phyloP scores from a whole-genome alignment of 2,888 invertebrate genomes.

The Epinotia bilunana region DNA sequence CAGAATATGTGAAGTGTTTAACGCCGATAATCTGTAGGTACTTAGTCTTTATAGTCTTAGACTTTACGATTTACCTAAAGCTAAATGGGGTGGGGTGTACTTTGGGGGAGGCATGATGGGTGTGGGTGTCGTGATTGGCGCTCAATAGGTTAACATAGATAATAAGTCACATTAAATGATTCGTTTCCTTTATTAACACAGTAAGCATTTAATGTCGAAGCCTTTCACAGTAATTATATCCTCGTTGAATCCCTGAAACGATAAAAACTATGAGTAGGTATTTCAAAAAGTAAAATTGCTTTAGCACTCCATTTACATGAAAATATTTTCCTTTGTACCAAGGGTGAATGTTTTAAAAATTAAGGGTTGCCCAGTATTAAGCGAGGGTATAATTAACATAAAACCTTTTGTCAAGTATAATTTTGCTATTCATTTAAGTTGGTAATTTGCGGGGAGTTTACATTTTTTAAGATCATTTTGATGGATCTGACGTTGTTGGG shows the following conservation, averaged over 20 bases:
- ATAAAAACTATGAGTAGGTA: not conserved
- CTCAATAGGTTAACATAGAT: too few species aligned
- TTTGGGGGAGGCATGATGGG: too few species aligned
- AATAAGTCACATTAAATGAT: too few species aligned
- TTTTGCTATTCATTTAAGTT: slow-evolving; percentile 10
- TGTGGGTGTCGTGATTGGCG: too few species aligned
- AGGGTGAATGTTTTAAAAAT: slow-evolving; percentile 4
- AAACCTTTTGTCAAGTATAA: slow-evolving; percentile 16
- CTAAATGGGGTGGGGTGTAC: too few species aligned
- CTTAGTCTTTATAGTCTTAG: too few species aligned
- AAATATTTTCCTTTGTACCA: slow-evolving; percentile 9
- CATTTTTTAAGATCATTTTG: slow-evolving; percentile 3
- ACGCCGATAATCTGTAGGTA: not conserved
- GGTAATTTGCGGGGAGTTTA: not conserved
- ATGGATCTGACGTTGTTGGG: not conserved
- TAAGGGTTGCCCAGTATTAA: slow-evolving; percentile 8
- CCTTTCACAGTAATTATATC: not conserved
- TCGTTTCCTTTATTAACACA: not conserved
- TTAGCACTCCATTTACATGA: slow-evolving; percentile 1
- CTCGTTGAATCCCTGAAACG: not conserved
- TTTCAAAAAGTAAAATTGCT: not conserved
- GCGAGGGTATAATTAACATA: slow-evolving; percentile 20
- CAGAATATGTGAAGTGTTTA: too few species aligned
- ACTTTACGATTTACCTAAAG: too few species aligned
- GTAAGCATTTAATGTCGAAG: not conserved